phyloP scores from a whole-genome alignment of 2,888 invertebrate species.

The Cataglyphis altisquamis region DNA sequence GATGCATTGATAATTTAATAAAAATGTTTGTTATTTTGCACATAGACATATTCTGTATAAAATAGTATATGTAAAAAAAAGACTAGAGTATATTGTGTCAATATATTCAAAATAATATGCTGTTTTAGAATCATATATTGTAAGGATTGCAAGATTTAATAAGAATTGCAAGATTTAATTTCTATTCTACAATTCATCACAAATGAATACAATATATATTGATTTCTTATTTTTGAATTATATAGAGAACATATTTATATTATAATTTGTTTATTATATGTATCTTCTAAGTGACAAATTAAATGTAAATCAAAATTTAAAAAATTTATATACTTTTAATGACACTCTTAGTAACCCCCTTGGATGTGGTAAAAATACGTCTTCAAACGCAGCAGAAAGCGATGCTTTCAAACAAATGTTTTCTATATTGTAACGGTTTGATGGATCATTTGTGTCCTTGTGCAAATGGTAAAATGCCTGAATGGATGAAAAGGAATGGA shows the following conservation, averaged over 20 bases:
- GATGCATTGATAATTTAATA: not conserved
- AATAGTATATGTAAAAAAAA: not conserved
- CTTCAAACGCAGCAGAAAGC: slow-evolving; percentile 97
- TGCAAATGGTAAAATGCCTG: slow-evolving; percentile 84
- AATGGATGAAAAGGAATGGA: slow-evolving; percentile 89
- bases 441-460: slow-evolving; percentile 99
- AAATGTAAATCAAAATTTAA: not conserved
- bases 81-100: not conserved
- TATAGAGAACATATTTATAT: not conserved
- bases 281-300: slow-evolving; percentile 9
- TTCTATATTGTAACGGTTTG: slow-evolving; percentile 98
- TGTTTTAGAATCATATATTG: not conserved
- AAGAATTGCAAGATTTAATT: not conserved
- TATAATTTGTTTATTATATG: not conserved
- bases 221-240: slow-evolving; percentile 13
- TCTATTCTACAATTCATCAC: not conserved
- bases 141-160: not conserved
- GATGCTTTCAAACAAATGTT: slow-evolving; percentile 94
- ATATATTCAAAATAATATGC: not conserved
- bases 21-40: not conserved
- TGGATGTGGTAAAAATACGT: slow-evolving; percentile 99
- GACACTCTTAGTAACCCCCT: slow-evolving; percentile 94
- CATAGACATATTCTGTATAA: not conserved
- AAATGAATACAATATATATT: slow-evolving; percentile 23
- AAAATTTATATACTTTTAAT: slow-evolving; percentile 27